Evolutionary conservation across 2,797 vertebrate species (phyloP), one percentile per base, ranked within the genome.

Genomic region (Amniataba percoides): DNA sequence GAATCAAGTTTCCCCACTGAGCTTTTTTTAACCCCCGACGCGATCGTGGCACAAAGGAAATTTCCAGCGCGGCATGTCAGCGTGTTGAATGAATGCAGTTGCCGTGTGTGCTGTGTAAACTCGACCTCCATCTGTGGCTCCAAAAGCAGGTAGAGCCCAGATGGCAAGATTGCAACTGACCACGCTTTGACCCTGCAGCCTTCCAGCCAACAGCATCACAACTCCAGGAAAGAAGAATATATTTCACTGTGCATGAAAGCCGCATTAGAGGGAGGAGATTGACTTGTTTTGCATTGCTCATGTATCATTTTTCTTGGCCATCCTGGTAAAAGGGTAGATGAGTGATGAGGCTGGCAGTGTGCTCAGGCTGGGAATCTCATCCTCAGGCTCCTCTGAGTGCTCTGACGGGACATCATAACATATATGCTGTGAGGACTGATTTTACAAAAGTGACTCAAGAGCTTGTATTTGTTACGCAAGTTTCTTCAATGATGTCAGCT

Each of bases 81-180:
- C 42, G 79, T 89, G 88, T 89, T 92, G 85, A 92, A 87, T 79
- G 88, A 90, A 87, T 75, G 75, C 46, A 49, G 82, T 81, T 77
- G 83, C 82, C 57, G 60, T 90, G 89, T 90, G 87, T 87, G 84
- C 91, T 92, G 89, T 87, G 92, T 82, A 92, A 93, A 92, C 87
- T 78, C 39, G 4, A 74, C 85, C 73, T 82, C 78, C 83, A 80
- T 88, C 88, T 90, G 80, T 61, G 80, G 75, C 63, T 73, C 64
- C 78, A 39, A 81, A 76, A 80, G 74, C 88, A 91, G 86, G 80
- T 92, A 89, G 67, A 85, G 87, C 52, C 62, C 92, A 93, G 90
- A 92, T 94, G 91, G 90, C 64, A 74, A 36, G 69, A 82, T 87
- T 80, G 67, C 82, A 81, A 79, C 65, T 92, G 89, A 89, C 87